Evolutionary conservation across 2,888 invertebrate genomes (phyloP).

Genomic region (Orchesella flavescens): DNA sequence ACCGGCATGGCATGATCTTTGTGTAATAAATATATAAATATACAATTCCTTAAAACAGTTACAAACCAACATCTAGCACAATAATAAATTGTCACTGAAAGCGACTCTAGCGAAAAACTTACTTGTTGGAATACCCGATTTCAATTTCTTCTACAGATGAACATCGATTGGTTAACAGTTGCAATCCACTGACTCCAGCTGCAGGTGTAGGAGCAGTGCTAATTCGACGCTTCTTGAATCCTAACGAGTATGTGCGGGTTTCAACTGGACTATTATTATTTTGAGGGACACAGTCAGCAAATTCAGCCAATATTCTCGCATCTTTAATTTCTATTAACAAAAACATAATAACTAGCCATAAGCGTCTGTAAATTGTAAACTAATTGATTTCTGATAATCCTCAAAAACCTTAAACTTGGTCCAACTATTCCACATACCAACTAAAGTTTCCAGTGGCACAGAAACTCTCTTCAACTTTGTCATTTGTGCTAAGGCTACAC

Average conservation of each 20-base stretch:
- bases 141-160: conserved; percentile 66
- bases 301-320: conserved; percentile 48
- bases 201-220: conserved; percentile 40
- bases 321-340: conserved; percentile 64
- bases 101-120: background rate
- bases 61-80: too few species aligned
- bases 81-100: background rate
- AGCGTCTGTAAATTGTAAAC: background rate
- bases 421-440: conserved; percentile 56
- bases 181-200: conserved; percentile 61
- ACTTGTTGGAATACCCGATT: conserved; percentile 66
- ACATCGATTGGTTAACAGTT: conserved; percentile 59
- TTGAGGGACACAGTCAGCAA: conserved; percentile 30
- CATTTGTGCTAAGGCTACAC: conserved; percentile 61
- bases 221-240: conserved; percentile 57
- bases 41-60: too few species aligned
- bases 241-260: background rate
- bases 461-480: conserved; percentile 57
- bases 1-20: conserved; percentile 63
- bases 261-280: background rate
- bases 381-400: background rate
- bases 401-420: conserved; percentile 7
- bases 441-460: conserved; percentile 63
- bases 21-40: too few species aligned
- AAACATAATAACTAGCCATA: conserved; percentile 12